Conservation (phyloP, 1,140 invertebrate species). For the Bombus confusus region DNA sequence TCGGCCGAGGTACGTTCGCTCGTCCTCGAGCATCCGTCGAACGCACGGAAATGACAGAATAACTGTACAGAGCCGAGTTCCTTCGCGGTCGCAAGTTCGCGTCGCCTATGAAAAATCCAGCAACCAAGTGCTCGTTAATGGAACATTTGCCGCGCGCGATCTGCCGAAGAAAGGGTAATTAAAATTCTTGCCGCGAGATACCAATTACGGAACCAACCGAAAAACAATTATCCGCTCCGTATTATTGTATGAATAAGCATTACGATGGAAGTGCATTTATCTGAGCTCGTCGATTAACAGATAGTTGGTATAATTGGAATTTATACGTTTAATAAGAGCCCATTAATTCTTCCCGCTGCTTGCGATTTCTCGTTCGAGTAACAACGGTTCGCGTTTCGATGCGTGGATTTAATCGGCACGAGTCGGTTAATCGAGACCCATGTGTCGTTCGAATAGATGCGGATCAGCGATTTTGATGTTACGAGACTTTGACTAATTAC, state of each 20-base stretch:
- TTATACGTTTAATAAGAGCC: background rate
- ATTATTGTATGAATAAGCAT: background rate
- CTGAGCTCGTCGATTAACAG: background rate
- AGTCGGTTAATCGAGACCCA: too few species aligned
- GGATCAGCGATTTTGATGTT: too few species aligned
- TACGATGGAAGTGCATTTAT: background rate
- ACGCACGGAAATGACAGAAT: conserved; percentile 32
- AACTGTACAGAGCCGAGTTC: conserved; percentile 39
- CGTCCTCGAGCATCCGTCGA: conserved; percentile 19
- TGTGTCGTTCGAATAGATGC: too few species aligned
- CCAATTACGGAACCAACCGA: conserved; percentile 5
- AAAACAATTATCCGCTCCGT: background rate
- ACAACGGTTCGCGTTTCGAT: too few species aligned
- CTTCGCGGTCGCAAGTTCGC: background rate
- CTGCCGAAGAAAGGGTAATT: conserved; percentile 25
- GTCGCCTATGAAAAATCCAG: background rate
- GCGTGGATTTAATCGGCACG: too few species aligned
- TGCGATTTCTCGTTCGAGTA: too few species aligned
- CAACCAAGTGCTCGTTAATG: background rate
- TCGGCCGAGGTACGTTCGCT: background rate
- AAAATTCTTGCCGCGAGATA: conserved; percentile 34
- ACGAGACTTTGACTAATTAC: too few species aligned
- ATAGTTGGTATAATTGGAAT: background rate
- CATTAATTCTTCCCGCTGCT: background rate
- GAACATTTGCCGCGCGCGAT: conserved; percentile 16